Conservation (phyloP, 2,113 vertebrate genomes). For the Choloepus hoffmanni region DNA sequence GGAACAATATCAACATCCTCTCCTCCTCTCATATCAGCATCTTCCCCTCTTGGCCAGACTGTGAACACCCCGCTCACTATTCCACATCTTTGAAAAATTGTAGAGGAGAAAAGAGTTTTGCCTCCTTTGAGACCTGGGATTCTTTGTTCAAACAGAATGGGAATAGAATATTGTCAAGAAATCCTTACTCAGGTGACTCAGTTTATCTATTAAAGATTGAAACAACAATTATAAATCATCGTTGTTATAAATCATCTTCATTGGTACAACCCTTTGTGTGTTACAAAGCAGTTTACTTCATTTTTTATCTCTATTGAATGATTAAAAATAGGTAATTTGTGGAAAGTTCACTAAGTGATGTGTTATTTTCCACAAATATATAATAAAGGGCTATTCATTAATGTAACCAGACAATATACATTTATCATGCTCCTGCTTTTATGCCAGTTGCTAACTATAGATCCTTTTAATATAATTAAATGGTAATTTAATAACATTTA, state of each 20-base stretch:
- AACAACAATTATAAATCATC: too few relatives aligned
- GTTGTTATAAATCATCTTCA: background rate
- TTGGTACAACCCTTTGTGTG: rapidly evolving
- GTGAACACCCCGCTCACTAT: background rate
- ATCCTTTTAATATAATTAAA: background rate
- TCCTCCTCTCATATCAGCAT: background rate
- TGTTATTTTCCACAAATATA: background rate
- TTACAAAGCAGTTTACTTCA: background rate
- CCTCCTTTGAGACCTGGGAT: too few relatives aligned
- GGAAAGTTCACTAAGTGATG: too few relatives aligned
- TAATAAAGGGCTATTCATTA: background rate
- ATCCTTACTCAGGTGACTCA: background rate
- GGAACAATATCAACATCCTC: background rate
- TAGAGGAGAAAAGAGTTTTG: rapidly evolving
- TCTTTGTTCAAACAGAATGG: background rate
- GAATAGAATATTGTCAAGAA: background rate
- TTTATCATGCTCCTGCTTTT: background rate
- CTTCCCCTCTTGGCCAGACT: background rate
- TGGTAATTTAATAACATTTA: background rate
- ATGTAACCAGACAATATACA: background rate
- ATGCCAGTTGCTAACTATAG: background rate
- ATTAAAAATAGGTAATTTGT: background rate
- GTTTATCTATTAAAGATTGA: background rate
- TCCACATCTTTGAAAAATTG: background rate
- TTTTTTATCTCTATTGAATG: background rate